Evolutionary conservation across 2,888 invertebrate genomes (phyloP).

Genomic region (Drosophila maculinotata): DNA sequence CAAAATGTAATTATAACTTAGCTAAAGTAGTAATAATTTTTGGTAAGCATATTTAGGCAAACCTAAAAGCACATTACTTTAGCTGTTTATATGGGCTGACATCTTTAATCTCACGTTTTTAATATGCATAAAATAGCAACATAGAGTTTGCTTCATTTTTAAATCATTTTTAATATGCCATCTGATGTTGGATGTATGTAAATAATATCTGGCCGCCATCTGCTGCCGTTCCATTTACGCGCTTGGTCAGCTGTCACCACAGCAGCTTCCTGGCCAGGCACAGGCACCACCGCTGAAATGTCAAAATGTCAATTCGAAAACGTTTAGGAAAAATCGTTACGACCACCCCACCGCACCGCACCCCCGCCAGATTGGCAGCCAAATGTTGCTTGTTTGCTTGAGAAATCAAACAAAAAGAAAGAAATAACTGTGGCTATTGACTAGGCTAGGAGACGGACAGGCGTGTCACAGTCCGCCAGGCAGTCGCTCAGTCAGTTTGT

Average conservation of each 20-base stretch:
- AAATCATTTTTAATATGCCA: slow-evolving; percentile 50
- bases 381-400: slow-evolving; percentile 50
- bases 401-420: slow-evolving; percentile 30
- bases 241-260: slow-evolving; percentile 69
- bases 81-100: not conserved
- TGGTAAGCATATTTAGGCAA: no score
- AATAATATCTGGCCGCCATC: slow-evolving; percentile 51
- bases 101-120: not conserved
- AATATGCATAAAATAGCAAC: slow-evolving; percentile 1
- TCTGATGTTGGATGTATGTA: slow-evolving; percentile 55
- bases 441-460: slow-evolving; percentile 16
- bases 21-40: no score
- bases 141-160: not conserved
- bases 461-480: slow-evolving; percentile 13
- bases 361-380: slow-evolving; percentile 34
- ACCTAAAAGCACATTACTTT: no score
- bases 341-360: slow-evolving; percentile 16
- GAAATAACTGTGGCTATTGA: slow-evolving; percentile 42
- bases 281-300: slow-evolving; percentile 63
- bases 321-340: slow-evolving; percentile 71
- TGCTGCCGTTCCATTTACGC: slow-evolving; percentile 57
- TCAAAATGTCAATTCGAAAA: slow-evolving; percentile 79
- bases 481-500: slow-evolving; percentile 11
- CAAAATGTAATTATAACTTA: no score
- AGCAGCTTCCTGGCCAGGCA: slow-evolving; percentile 60